phyloP scores from a whole-genome alignment of 1,140 invertebrate genomes.

The Drosophila azteca region DNA sequence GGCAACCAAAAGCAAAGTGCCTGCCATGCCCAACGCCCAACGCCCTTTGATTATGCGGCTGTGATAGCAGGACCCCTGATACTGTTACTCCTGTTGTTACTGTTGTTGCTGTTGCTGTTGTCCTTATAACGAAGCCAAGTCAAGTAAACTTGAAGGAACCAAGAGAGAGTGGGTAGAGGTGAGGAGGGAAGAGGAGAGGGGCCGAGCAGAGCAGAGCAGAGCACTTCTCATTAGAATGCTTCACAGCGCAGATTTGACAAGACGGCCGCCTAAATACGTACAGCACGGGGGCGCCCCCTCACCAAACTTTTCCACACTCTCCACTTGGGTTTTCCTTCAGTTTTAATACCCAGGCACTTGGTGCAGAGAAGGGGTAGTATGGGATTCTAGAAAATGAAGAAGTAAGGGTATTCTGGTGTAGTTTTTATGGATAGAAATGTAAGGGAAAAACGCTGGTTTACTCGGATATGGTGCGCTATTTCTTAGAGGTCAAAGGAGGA shows the following conservation, averaged over 20 bases:
- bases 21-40: slow-evolving; percentile 39
- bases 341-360: slow-evolving; percentile 6
- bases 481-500: too few species aligned
- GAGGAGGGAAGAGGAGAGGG: too few species aligned
- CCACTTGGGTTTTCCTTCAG: slow-evolving; percentile 1
- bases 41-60: slow-evolving; percentile 77
- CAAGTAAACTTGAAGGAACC: slow-evolving; percentile 40
- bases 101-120: slow-evolving; percentile 22
- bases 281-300: background rate
- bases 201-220: slow-evolving; percentile 2
- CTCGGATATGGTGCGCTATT: too few species aligned
- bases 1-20: slow-evolving; percentile 43
- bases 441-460: too few species aligned
- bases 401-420: too few species aligned
- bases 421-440: too few species aligned
- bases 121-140: slow-evolving; percentile 50
- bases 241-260: slow-evolving; percentile 71
- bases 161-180: too few species aligned
- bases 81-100: too few species aligned
- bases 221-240: slow-evolving; percentile 79
- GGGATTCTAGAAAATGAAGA: too few species aligned
- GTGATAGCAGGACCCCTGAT: slow-evolving; percentile 60
- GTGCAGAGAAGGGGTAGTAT: background rate
- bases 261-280: slow-evolving; percentile 69
- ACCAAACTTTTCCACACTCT: slow-evolving; percentile 14